Base-by-base conservation (phyloP, 2,888 invertebrate genomes). In the Drosophila putrida region DNA sequence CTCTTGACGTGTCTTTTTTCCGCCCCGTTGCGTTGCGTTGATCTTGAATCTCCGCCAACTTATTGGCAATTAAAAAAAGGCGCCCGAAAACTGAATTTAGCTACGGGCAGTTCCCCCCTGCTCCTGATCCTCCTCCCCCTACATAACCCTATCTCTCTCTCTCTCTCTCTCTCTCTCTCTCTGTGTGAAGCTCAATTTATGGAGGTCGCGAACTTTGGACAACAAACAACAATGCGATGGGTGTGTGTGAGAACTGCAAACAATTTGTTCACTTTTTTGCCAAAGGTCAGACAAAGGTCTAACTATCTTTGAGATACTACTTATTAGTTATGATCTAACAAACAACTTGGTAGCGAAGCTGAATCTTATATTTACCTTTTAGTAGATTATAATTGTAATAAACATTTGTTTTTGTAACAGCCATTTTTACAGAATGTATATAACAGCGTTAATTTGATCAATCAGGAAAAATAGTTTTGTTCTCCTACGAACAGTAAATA, bases 1-100 rank as follows among this genome's bases (percentile, higher is more conserved):
- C 81, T 74, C 72, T 88, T 83, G 85, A 82, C 82, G 78, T 85
- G 72, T 85, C 82, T 51, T 25, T 15, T 31, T 39, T 35, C 27
- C 20, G n/a, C 10, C 9, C 35, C 15, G 47, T 50, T 39, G 38
- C 15, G 47, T 50, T 39, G 38, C 47, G 46, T 35, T 74, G 62
- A 65, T 79, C 71, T 79, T 71, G 76, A 71, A 62, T 71, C 57
- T 58, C 38, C 62, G 58, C 47, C 61, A 76, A 83, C 75, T 83
- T 80, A 86, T 82, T 86, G 76, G 84, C 82, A 78, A 75, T 75
- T 75, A 75, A 78, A 66, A 61, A 43, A 58, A 38, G 47, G 54
- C 43, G 54, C 43, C 54, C 33, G 4, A 33, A 41, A 43, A 43
- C 47, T 47, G 15, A 46, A 13, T 6, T n/a, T n/a, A n/a, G 28